A percentile compares a stretch with the other conserved stretches of the same genome.
These are phyloP conservation scores for Melospiza georgiana DNA, from an alignment of 2,113 vertebrate species.

Conservation along the genomic window DNA sequence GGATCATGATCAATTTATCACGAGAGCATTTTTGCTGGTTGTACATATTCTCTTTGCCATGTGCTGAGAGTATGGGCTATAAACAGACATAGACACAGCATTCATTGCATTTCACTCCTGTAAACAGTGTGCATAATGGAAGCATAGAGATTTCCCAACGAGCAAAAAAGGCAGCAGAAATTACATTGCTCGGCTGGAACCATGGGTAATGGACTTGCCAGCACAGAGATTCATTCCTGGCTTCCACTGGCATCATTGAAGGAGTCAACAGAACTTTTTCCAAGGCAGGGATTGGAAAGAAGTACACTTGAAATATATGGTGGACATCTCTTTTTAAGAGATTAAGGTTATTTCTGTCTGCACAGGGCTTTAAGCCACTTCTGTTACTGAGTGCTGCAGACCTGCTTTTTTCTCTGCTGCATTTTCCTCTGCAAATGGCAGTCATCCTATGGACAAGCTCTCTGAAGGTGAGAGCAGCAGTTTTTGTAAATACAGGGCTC, in stretches of 20 bases:
- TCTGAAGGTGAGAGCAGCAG: not conserved
- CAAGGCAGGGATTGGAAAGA: not conserved
- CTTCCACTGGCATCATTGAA: not conserved
- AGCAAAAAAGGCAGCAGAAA: not conserved
- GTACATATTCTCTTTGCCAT: not conserved
- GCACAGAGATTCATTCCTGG: not conserved
- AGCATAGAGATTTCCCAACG: not conserved
- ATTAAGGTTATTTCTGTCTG: not conserved
- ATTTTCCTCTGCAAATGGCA: not conserved
- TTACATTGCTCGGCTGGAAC: not conserved
- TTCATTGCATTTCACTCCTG: not conserved
- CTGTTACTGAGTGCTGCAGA: not conserved
- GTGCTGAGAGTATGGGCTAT: not conserved
- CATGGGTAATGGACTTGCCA: not conserved
- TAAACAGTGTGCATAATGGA: not conserved
- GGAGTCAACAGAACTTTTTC: not conserved
- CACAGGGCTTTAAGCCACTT: not conserved
- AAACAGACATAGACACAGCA: not conserved
- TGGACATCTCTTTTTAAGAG: not conserved
- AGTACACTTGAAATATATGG: not conserved
- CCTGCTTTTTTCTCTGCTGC: not conserved
- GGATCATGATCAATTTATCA: not conserved
- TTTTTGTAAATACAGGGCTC: not conserved
- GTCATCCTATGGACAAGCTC: not conserved
- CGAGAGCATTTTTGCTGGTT: not conserved